Percentiles rank a stretch among this genome's conserved stretches.
Evolutionary conservation across 23 tunicate genomes (phyloP).

Genomic region (Halocynthia aurantium): DNA sequence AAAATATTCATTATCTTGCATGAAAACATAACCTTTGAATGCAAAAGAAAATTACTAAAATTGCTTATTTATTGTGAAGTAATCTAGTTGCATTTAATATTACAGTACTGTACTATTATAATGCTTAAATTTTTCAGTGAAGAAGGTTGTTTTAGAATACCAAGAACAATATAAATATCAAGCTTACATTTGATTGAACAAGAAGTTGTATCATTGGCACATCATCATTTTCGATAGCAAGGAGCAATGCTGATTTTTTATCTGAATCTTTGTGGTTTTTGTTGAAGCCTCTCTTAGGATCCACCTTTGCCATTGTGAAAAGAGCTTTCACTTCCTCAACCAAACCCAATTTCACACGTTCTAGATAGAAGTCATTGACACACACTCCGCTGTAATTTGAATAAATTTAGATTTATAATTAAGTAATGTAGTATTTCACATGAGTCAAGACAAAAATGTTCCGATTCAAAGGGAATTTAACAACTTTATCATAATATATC

Average conservation of each 20-base stretch:
- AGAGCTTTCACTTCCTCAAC: constrained; percentile 30
- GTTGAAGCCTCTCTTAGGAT: constrained; percentile 4
- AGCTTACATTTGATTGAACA: constrained; percentile 29
- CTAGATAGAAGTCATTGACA: constrained; percentile 28
- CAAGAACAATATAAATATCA: background rate
- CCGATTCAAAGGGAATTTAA: no score
- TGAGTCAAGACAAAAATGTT: no score
- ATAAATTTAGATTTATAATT: background rate
- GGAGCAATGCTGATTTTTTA: constrained; percentile 35
- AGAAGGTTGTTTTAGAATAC: background rate
- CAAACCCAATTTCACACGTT: constrained; percentile 27
- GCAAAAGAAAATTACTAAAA: no score
- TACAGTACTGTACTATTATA: no score
- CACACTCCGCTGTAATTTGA: constrained; percentile 10
- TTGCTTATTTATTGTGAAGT: no score
- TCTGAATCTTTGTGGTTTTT: constrained; percentile 21
- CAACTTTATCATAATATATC: no score
- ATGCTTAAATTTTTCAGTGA: no score
- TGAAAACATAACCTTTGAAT: no score
- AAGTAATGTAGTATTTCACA: background rate
- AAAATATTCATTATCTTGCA: no score
- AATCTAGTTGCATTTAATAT: no score
- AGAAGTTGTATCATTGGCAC: constrained; percentile 25
- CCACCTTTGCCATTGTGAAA: constrained; percentile 23
- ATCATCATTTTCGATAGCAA: constrained; percentile 54